phyloP scores from a whole-genome alignment of 2,888 invertebrate species.

The Prenolepis imparis region DNA sequence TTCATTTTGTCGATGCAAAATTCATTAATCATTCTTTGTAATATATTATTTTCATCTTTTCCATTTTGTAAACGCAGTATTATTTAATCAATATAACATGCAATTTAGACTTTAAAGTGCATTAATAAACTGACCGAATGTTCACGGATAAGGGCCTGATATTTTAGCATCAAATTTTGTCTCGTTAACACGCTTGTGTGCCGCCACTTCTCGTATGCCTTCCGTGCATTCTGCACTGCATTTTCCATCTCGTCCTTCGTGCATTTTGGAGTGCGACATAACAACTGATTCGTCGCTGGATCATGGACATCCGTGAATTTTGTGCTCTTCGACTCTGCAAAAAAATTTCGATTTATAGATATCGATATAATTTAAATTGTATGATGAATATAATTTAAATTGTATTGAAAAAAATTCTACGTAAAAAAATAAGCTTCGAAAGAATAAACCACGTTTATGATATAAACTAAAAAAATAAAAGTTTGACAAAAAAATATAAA shows the following conservation, averaged over 20 bases:
- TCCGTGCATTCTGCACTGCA: conserved; percentile 95
- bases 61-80: neutral
- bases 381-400: too few relatives aligned
- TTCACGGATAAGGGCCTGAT: conserved; percentile 85
- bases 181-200: conserved; percentile 96
- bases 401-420: neutral
- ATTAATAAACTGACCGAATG: conserved; percentile 80
- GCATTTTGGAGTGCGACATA: conserved; percentile 94
- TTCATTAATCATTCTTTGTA: neutral
- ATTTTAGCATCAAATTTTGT: conserved; percentile 96
- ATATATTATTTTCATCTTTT: neutral
- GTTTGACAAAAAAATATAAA: conserved; percentile 4
- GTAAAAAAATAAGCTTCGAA: neutral
- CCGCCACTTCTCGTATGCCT: conserved; percentile 93
- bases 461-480: conserved; percentile 1
- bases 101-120: conserved; percentile 6
- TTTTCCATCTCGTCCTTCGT: conserved; percentile 95
- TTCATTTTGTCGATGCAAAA: neutral
- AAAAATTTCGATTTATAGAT: conserved; percentile 2
- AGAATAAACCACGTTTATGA: neutral
- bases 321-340: conserved; percentile 94
- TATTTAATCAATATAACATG: conserved; percentile 8
- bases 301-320: conserved; percentile 98
- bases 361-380: neutral
- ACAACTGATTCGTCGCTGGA: conserved; percentile 96